Evolutionary conservation across 2,113 vertebrate genomes (phyloP).

Genomic region (Neolamprologus brichardi): DNA sequence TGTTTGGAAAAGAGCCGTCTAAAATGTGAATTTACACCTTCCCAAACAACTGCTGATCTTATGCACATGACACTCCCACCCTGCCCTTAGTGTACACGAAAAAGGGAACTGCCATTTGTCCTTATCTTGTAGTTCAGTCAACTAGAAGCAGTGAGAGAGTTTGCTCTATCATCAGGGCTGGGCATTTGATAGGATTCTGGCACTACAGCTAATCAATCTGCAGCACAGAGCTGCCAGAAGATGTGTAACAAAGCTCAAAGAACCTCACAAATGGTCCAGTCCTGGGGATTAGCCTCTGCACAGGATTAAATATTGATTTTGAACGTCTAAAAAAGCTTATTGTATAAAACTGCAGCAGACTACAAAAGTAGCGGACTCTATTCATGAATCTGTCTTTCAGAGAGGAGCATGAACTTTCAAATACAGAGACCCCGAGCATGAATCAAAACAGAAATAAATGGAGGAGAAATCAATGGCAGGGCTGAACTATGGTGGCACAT

Average conservation of each 20-base stretch:
- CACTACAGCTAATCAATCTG: slow-evolving; percentile 91
- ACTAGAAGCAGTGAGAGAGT: slow-evolving; percentile 85
- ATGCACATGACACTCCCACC: neutral
- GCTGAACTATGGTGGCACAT: slow-evolving; percentile 1
- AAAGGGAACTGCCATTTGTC: slow-evolving; percentile 76
- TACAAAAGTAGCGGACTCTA: slow-evolving; percentile 85
- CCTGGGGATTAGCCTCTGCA: slow-evolving; percentile 93
- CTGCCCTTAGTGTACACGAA: slow-evolving; percentile 40
- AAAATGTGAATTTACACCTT: neutral
- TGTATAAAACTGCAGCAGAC: slow-evolving; percentile 84
- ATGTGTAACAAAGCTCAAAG: slow-evolving; percentile 94
- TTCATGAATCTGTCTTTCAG: slow-evolving; percentile 84
- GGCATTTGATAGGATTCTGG: slow-evolving; percentile 90
- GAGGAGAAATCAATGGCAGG: slow-evolving; percentile 20
- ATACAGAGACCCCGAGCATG: slow-evolving; percentile 74
- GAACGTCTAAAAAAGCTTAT: slow-evolving; percentile 93
- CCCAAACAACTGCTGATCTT: neutral
- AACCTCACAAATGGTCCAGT: slow-evolving; percentile 92
- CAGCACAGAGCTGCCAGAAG: slow-evolving; percentile 82
- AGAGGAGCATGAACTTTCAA: slow-evolving; percentile 86
- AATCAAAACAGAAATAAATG: slow-evolving; percentile 83
- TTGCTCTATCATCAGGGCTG: slow-evolving; percentile 85
- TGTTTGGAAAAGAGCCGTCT: neutral
- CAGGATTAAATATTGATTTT: slow-evolving; percentile 99
- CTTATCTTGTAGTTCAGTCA: slow-evolving; percentile 95